phyloP scores from a whole-genome alignment of 2,888 invertebrate genomes.

The Monochamus alternatus region DNA sequence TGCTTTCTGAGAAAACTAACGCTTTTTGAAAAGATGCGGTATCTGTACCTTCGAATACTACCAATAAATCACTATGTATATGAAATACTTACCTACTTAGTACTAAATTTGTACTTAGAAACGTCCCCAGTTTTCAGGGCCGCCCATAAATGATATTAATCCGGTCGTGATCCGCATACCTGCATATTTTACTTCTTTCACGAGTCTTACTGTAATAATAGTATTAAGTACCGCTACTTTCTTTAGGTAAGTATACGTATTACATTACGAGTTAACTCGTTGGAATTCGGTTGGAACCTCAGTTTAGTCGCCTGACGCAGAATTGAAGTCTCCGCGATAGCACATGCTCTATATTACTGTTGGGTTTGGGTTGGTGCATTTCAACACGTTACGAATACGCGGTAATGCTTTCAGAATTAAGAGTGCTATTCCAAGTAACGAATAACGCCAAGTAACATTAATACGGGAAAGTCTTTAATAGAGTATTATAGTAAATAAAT shows the following conservation, averaged over 20 bases:
- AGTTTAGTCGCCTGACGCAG: conserved; percentile 14
- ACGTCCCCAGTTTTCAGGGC: too few species aligned
- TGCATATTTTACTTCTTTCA: too few species aligned
- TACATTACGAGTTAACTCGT: background rate
- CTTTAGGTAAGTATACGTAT: background rate
- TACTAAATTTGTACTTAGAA: too few species aligned
- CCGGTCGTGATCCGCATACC: too few species aligned
- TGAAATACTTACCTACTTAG: too few species aligned
- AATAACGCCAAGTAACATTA: conserved; percentile 5
- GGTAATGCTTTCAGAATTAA: conserved; percentile 5
- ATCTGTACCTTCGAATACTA: too few species aligned
- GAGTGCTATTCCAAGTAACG: conserved; percentile 3
- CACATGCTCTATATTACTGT: background rate
- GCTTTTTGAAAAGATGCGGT: too few species aligned
- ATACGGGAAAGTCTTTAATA: conserved; percentile 22
- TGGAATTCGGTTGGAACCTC: background rate
- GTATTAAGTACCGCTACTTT: background rate
- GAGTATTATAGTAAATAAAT: background rate
- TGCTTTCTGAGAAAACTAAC: too few species aligned
- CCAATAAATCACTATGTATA: too few species aligned
- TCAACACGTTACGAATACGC: conserved; percentile 2
- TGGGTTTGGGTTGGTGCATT: background rate
- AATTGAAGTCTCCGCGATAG: conserved; percentile 17
- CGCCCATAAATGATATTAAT: too few species aligned
- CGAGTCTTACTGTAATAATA: too few species aligned